These are phyloP conservation scores for Chelmon rostratus DNA, from an alignment of 2,797 vertebrate species.

Conservation along the genomic window DNA sequence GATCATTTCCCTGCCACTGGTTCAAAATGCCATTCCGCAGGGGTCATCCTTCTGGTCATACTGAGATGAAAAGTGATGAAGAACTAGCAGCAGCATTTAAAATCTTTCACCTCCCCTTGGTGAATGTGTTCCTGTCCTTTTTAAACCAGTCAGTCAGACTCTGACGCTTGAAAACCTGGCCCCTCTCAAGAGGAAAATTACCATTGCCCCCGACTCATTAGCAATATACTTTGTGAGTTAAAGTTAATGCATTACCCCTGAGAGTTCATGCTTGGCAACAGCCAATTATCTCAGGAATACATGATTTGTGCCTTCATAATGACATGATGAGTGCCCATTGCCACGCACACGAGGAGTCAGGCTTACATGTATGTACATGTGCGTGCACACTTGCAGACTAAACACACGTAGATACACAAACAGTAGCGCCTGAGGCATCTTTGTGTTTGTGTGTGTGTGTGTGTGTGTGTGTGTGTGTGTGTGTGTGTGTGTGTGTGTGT, in stretches of 20 bases:
- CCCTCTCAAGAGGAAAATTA: constrained; percentile 41
- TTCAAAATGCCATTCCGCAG: background rate
- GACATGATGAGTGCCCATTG: constrained; percentile 47
- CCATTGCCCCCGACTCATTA: constrained; percentile 35
- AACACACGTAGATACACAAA: background rate
- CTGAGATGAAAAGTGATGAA: constrained; percentile 11
- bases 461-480: constrained; percentile 24
- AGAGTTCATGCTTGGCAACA: constrained; percentile 45
- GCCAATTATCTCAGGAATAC: constrained; percentile 49
- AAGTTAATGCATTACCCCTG: constrained; percentile 46
- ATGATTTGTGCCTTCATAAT: constrained; percentile 50
- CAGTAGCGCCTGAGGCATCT: constrained; percentile 19
- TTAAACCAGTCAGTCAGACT: constrained; percentile 20
- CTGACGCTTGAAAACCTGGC: background rate
- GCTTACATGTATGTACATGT: constrained; percentile 24
- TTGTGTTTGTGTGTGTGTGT: constrained; percentile 5
- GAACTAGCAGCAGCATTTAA: constrained; percentile 10
- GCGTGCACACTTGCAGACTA: constrained; percentile 7
- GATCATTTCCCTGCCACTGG: constrained; percentile 56
- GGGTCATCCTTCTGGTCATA: constrained; percentile 15
- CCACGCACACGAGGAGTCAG: constrained; percentile 23
- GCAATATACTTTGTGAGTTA: constrained; percentile 58
- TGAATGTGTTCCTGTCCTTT: background rate
- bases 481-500: constrained; percentile 2
- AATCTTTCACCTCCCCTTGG: constrained; percentile 12